Percentiles rank a stretch among this genome's conserved stretches.
Conservation (phyloP, 53 echinoderm and acorn worm genomes). For the Paelopatides confundens region DNA sequence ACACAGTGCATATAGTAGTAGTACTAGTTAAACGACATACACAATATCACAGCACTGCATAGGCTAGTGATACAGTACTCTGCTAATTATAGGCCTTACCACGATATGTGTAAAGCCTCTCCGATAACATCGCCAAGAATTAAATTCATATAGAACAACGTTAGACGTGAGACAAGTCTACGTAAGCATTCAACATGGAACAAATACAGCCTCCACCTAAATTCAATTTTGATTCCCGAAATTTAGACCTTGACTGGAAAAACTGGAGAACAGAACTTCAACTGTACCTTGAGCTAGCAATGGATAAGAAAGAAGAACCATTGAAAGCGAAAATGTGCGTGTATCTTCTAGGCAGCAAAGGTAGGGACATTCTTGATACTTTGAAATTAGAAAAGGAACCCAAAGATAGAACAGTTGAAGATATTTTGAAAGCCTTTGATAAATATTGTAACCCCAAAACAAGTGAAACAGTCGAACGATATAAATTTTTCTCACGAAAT, state of each 20-base stretch:
- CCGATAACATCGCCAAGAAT: no score
- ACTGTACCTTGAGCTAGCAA: slow-evolving; percentile 39
- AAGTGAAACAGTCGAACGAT: slow-evolving; percentile 58
- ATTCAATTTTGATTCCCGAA: slow-evolving; percentile 19
- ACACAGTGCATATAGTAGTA: no score
- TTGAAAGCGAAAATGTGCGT: slow-evolving; percentile 39
- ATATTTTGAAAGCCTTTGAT: slow-evolving; percentile 42
- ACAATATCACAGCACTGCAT: no score
- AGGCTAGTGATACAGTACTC: no score
- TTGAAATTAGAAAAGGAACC: not conserved
- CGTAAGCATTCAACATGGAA: slow-evolving; percentile 5
- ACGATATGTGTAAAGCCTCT: no score
- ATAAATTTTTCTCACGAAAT: slow-evolving; percentile 59
- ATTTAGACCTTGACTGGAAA: slow-evolving; percentile 41
- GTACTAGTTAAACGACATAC: no score
- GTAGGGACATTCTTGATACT: slow-evolving; percentile 52
- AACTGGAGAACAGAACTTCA: slow-evolving; percentile 45
- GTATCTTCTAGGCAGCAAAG: slow-evolving; percentile 35
- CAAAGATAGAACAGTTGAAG: slow-evolving; percentile 10
- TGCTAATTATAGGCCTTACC: no score
- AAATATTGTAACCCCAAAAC: slow-evolving; percentile 49
- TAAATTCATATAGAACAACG: no score
- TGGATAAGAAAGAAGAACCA: not conserved
- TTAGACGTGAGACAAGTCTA: no score
- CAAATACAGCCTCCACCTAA: slow-evolving; percentile 3